phyloP scores from a whole-genome alignment of 2,113 vertebrate genomes.

The Labeo rohita region DNA sequence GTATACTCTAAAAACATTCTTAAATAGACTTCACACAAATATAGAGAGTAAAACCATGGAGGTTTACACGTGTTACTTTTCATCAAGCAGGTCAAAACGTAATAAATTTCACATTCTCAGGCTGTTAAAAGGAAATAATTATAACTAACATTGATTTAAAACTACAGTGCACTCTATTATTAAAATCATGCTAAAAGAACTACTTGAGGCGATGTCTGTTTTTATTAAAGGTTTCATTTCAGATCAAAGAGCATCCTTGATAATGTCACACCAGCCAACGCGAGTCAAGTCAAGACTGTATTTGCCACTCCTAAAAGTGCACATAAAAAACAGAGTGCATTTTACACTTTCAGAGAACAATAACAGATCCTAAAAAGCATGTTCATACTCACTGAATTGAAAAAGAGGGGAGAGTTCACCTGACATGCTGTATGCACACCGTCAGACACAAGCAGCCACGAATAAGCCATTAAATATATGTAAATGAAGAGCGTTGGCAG shows the following conservation, averaged over 20 bases:
- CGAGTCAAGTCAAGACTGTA: constrained; percentile 36
- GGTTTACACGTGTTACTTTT: background rate
- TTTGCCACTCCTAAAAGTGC: constrained; percentile 32
- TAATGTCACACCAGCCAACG: constrained; percentile 42
- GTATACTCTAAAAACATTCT: background rate
- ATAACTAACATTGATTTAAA: constrained; percentile 14
- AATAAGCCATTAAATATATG: constrained; percentile 99
- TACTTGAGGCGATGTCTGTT: constrained; percentile 28
- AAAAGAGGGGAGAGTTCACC: constrained; percentile 77
- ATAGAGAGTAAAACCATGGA: background rate
- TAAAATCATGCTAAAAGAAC: constrained; percentile 19
- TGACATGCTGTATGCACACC: constrained; percentile 92
- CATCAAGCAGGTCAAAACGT: background rate
- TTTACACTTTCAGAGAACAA: constrained; percentile 31
- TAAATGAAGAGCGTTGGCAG: constrained; percentile 99
- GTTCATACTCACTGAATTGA: background rate
- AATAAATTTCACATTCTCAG: background rate
- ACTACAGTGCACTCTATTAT: constrained; percentile 9
- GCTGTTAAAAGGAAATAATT: background rate
- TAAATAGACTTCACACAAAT: background rate
- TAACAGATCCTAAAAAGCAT: constrained; percentile 6
- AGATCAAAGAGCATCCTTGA: constrained; percentile 35
- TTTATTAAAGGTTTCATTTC: constrained; percentile 38
- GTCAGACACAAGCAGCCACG: constrained; percentile 91
- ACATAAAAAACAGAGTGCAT: background rate